Evolutionary conservation across 2,113 vertebrate genomes (phyloP), one percentile per base, ranked within the genome.

Genomic region (Morphnarchus princeps): DNA sequence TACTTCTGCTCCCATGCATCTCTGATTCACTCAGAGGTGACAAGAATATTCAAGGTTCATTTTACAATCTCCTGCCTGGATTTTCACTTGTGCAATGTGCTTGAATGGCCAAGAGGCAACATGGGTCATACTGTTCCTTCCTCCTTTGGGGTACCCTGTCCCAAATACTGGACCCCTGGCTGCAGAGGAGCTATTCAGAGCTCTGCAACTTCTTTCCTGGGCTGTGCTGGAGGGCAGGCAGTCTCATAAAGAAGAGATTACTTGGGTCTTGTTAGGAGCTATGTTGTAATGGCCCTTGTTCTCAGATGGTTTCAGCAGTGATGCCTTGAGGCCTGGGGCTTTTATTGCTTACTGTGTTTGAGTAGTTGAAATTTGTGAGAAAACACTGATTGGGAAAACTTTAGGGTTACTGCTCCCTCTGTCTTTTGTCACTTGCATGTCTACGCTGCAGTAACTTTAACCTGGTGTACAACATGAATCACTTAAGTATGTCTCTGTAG

Each of bases 271-370:
- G 52, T 9, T 9, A 49, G 82, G 78, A 92, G 43, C 3, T 15
- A 2, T 40, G 19, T 55, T 95, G 72, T 49, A 81, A 70, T 50
- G 40, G 38, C 38, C 22, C 42, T 81, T 83, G 59, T 78, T 87
- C 63, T 92, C 38, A 7, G 45, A 47, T 49, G 80, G 34, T 45
- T 90, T 95, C 91, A 47, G 63, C 62, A 49, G 79, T 2, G 62
- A 42, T 62, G 89, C 79, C 73, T 72, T 42, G 34, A 40, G 55
- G 70, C 82, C 72, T 11, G 11, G 26, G 67, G 63, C 59, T 95
- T 93, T 70, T 78, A 50, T 89, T 90, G 71, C 78, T 63, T 83
- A 2, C 69, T 92, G 62, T 82, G 31, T 90, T 83, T 49, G 49
- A 83, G 25, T 13, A 50, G 54, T 50, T 86, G 91, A 66, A 73